Evolutionary conservation across 2,888 invertebrate genomes (phyloP), one percentile per base, ranked within the genome.

Genomic region (Malachius bipustulatus): DNA sequence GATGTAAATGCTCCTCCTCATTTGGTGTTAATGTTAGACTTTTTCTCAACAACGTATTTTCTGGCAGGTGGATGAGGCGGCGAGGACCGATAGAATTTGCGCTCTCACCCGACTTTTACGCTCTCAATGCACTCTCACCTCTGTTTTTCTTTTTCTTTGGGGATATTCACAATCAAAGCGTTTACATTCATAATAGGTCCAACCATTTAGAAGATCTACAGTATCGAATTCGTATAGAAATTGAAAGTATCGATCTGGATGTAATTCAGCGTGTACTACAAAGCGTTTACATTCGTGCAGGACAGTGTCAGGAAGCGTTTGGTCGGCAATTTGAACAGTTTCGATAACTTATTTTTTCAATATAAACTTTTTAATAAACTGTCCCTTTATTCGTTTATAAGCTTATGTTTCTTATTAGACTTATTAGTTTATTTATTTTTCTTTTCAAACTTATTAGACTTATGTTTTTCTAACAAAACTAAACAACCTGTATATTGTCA

Each of bases 1-100:
- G n/a, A n/a, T n/a, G n/a, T n/a, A n/a, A n/a, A n/a, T n/a, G n/a
- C 24, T 19, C 24, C 24, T 19, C 24, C 24, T 19, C 24, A 19
- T 19, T 19, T 19, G 24, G 24, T 19, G 6, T n/a, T 19, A 19
- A 19, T n/a, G 24, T 19, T 19, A 19, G 24, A n/a, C 6, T 19
- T 8, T 19, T 19, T 19, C 24, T 19, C n/a, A 19, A 19, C n/a
- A n/a, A 19, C 24, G 24, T 19, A n/a, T 19, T 19, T 19, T 19
- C 24, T 19, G 6, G 24, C 6, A 19, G 24, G n/a, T 19, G n/a
- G 24, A 19, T 19, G 24, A n/a, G n/a, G n/a, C 24, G 6, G n/a
- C 24, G n/a, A 19, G 24, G 24, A n/a, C 24, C n/a, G n/a, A 8
- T 19, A 19, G 24, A 19, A 6, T 19, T 19, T n/a, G n/a, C n/a